phyloP scores from a whole-genome alignment of 2,797 vertebrate genomes.

The Lacerta agilis region DNA sequence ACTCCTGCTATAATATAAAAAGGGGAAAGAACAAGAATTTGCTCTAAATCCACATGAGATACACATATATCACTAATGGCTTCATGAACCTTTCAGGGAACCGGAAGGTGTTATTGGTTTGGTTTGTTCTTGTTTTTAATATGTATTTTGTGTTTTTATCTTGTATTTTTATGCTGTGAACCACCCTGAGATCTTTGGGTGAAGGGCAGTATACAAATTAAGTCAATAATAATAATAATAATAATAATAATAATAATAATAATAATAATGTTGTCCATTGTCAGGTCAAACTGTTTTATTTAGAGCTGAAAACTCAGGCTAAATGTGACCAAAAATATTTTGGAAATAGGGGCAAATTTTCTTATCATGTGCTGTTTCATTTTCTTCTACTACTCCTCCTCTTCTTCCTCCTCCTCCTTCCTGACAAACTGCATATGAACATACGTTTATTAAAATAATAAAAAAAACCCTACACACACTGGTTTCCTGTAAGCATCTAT shows the following conservation, averaged over 20 bases:
- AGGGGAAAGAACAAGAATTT: neutral
- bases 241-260: neutral
- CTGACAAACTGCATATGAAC: neutral
- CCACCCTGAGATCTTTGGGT: too few relatives aligned
- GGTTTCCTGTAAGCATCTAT: constrained; percentile 61
- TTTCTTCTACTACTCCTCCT: neutral
- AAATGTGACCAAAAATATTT: neutral
- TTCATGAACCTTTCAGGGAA: neutral
- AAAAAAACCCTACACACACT: constrained; percentile 15
- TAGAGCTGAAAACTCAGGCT: neutral
- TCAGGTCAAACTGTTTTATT: neutral
- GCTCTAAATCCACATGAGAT: neutral
- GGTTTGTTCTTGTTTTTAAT: too few relatives aligned
- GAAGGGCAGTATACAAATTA: too few relatives aligned
- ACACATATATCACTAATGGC: neutral
- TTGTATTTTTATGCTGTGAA: too few relatives aligned
- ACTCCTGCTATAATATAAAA: neutral
- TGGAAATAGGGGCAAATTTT: neutral
- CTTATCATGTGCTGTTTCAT: neutral
- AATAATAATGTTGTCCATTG: neutral
- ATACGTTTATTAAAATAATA: too few relatives aligned
- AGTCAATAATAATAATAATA: neutral
- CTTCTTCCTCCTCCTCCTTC: neutral
- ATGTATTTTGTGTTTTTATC: too few relatives aligned
- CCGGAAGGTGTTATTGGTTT: too few relatives aligned